These are phyloP conservation scores for Troglohyphantes excavatus DNA, from an alignment of 2,888 invertebrate genomes.

Conservation along the genomic window DNA sequence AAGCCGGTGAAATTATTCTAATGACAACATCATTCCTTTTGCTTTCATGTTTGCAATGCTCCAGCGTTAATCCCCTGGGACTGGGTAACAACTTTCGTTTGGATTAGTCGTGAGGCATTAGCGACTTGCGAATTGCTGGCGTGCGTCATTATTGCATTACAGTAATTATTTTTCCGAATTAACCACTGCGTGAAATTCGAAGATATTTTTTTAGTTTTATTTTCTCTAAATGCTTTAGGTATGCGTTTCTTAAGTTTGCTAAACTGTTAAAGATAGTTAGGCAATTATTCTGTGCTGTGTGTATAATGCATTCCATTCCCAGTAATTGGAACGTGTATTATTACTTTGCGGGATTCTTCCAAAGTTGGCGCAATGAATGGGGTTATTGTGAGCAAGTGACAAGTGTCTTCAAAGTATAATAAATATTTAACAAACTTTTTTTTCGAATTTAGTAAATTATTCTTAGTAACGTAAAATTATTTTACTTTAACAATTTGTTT, in stretches of 20 bases:
- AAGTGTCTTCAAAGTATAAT: too few relatives aligned
- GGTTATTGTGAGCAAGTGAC: too few relatives aligned
- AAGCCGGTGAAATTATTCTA: not conserved
- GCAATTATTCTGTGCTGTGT: too few relatives aligned
- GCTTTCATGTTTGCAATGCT: not conserved
- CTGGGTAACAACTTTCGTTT: conserved; percentile 1
- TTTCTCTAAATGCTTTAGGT: too few relatives aligned
- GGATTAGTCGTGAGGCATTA: conserved; percentile 27
- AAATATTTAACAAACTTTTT: too few relatives aligned
- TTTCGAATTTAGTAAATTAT: too few relatives aligned
- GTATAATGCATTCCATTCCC: too few relatives aligned
- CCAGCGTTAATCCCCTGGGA: not conserved
- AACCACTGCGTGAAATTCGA: not conserved
- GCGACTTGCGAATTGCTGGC: not conserved
- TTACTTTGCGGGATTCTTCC: too few relatives aligned
- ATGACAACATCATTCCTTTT: not conserved
- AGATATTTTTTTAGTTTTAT: not conserved
- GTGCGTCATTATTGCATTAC: not conserved
- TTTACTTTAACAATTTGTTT: too few relatives aligned
- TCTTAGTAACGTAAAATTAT: too few relatives aligned
- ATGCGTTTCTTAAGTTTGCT: not conserved
- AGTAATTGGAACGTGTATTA: too few relatives aligned
- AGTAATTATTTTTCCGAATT: not conserved
- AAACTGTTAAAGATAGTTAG: not conserved
- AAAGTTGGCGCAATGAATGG: too few relatives aligned